phyloP scores from a whole-genome alignment of 1,140 invertebrate species.

The Brachionus rotundiformis region DNA sequence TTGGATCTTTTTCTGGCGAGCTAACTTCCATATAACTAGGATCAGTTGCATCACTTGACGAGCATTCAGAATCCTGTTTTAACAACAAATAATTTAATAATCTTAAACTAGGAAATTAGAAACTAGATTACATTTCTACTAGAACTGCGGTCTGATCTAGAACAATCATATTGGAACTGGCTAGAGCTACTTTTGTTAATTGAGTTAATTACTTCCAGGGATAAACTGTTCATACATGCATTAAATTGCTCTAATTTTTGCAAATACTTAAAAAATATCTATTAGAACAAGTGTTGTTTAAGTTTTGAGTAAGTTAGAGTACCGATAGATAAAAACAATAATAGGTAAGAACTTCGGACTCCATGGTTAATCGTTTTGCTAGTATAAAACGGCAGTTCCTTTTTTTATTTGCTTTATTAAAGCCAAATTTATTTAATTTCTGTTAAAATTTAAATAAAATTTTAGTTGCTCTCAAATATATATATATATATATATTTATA shows the following conservation, averaged over 20 bases:
- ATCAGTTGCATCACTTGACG: neutral
- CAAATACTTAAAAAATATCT: neutral
- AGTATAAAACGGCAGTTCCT: neutral
- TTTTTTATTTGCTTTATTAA: slow-evolving; percentile 8
- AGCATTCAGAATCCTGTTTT: slow-evolving; percentile 26
- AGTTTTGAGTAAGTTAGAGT: neutral
- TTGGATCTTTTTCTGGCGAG: neutral
- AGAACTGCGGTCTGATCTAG: neutral
- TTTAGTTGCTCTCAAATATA: neutral
- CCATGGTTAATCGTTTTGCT: neutral
- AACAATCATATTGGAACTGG: neutral
- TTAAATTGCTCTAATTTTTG: slow-evolving; percentile 40
- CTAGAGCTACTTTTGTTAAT: neutral
- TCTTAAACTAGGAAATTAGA: too few species aligned
- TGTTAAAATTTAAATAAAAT: neutral
- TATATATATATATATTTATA: too few species aligned
- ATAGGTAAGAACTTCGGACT: neutral
- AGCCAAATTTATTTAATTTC: slow-evolving; percentile 15
- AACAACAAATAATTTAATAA: neutral
- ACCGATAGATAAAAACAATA: slow-evolving; percentile 26
- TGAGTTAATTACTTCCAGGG: neutral
- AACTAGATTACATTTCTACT: slow-evolving; percentile 17
- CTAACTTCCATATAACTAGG: neutral
- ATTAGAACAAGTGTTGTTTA: too few species aligned
- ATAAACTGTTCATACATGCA: slow-evolving; percentile 9